Conservation (phyloP, 2,888 invertebrate species). For the Hirudinaria manillensis region DNA sequence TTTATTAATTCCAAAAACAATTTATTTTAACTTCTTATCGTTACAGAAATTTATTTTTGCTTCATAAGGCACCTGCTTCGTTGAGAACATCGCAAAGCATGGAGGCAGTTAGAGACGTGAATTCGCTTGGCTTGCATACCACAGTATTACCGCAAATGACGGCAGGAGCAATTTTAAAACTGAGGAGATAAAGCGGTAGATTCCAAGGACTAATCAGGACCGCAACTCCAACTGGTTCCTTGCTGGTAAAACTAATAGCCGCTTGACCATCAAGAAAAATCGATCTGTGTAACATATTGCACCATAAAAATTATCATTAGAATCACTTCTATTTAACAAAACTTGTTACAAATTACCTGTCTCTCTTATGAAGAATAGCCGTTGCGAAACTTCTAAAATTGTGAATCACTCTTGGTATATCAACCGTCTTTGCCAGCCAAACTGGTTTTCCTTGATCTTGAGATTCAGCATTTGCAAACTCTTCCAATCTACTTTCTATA, state of each 20-base stretch:
- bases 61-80: conserved; percentile 53
- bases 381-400: conserved; percentile 59
- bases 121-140: conserved; percentile 60
- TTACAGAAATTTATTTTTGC: neutral
- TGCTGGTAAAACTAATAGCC: conserved; percentile 56
- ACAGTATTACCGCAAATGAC: conserved; percentile 54
- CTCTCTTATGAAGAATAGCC: conserved; percentile 51
- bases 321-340: neutral
- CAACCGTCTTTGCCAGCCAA: conserved; percentile 54
- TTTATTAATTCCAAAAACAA: neutral
- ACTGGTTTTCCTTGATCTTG: conserved; percentile 60
- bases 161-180: conserved; percentile 59
- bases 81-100: conserved; percentile 56
- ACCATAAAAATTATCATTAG: neutral
- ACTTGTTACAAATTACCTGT: conserved; percentile 45
- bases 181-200: conserved; percentile 59
- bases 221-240: conserved; percentile 58
- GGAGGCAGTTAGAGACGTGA: conserved; percentile 59
- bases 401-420: conserved; percentile 58
- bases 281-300: conserved; percentile 41
- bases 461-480: conserved; percentile 58
- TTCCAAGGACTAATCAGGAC: conserved; percentile 61
- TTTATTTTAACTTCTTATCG: neutral
- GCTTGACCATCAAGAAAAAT: conserved; percentile 41
- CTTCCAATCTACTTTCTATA: conserved; percentile 55